A percentile compares a stretch with the other conserved stretches of the same genome.
Conservation (phyloP, 2,888 invertebrate genomes). For the Heliconius erato region DNA sequence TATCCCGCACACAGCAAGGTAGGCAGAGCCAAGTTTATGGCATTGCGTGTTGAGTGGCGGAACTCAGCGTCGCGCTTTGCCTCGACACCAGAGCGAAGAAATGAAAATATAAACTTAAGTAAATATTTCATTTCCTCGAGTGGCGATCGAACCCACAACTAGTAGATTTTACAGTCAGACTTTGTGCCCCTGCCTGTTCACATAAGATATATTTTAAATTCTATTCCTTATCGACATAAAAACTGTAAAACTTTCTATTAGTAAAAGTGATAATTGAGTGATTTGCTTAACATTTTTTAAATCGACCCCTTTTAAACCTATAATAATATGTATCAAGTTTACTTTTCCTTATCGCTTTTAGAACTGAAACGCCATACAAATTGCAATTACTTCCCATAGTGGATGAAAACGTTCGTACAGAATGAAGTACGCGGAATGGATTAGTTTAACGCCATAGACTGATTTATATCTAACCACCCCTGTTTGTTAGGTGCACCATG, state of each 20-base stretch:
- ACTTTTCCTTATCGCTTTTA: constrained; percentile 29
- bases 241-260: no score
- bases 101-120: no score
- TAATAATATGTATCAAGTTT: constrained; percentile 3
- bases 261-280: background rate
- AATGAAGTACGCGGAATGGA: constrained; percentile 66
- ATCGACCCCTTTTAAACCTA: background rate
- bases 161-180: no score
- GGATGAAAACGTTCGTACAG: constrained; percentile 61
- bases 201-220: background rate
- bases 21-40: no score
- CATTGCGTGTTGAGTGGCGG: no score
- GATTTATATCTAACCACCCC: constrained; percentile 56
- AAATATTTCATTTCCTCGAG: no score
- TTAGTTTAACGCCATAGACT: constrained; percentile 64
- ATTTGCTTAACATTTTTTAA: background rate
- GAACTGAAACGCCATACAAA: constrained; percentile 24
- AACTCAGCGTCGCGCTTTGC: no score
- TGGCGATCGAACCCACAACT: no score
- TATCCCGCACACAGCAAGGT: no score
- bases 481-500: constrained; percentile 24
- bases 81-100: no score
- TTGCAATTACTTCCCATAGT: constrained; percentile 54
- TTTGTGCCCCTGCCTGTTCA: background rate
- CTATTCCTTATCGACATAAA: background rate